Evolutionary conservation across 2,797 vertebrate genomes (phyloP).

Genomic region (Liparis tanakae): DNA sequence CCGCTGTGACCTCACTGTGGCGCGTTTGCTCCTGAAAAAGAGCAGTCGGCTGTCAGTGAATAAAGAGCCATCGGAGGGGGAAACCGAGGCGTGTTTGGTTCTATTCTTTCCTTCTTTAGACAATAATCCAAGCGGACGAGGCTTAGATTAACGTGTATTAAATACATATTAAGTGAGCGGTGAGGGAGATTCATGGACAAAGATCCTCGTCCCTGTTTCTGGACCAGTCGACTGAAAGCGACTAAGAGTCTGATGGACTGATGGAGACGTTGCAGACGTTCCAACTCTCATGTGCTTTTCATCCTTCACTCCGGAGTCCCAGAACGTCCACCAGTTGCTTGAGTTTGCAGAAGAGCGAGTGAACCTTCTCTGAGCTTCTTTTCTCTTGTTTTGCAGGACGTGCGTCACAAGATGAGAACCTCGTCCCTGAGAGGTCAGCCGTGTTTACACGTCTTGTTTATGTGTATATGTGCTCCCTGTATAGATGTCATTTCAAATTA

Average conservation of each 20-base stretch:
- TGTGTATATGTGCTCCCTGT: background rate
- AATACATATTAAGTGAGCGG: background rate
- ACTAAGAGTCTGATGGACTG: background rate
- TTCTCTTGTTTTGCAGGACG: constrained; percentile 8
- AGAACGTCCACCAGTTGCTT: no score
- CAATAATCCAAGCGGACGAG: background rate
- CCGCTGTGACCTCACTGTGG: background rate
- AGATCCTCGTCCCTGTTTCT: background rate
- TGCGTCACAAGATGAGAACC: background rate
- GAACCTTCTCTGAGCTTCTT: background rate
- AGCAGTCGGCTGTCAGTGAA: background rate
- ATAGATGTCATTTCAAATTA: background rate
- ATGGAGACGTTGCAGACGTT: no score
- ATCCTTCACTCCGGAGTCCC: no score
- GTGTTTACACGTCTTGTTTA: no score
- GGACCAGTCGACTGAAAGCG: background rate
- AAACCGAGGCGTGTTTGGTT: background rate
- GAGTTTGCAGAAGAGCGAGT: background rate
- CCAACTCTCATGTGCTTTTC: no score
- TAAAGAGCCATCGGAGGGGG: background rate
- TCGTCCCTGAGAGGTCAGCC: background rate
- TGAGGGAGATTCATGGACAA: background rate
- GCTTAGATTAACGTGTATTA: background rate
- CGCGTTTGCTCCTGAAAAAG: background rate
- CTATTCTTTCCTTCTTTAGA: background rate